Evolutionary conservation across 2,113 vertebrate genomes (phyloP).

Genomic region (Piprites chloris): DNA sequence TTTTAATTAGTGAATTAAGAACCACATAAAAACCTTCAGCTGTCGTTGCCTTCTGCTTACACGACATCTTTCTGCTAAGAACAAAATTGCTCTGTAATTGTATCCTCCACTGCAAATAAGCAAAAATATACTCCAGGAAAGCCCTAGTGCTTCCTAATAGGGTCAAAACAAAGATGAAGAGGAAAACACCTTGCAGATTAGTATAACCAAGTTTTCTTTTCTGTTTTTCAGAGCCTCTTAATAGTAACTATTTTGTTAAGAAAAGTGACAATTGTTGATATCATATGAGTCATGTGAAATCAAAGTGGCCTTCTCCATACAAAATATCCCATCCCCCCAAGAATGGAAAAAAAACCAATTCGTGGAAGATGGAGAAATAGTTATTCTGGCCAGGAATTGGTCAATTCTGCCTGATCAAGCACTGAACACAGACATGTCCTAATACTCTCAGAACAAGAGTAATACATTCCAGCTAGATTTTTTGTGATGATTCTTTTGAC

Average conservation of each 20-base stretch:
- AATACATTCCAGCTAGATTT: neutral
- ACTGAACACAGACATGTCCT: neutral
- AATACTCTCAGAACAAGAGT: neutral
- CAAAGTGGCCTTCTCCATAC: fast-evolving
- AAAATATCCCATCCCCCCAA: neutral
- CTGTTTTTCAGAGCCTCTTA: neutral
- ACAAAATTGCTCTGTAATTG: conserved; percentile 33
- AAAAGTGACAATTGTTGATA: neutral
- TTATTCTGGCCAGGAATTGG: neutral
- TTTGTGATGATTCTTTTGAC: neutral
- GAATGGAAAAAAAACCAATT: fast-evolving
- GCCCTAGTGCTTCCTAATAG: neutral
- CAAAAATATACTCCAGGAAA: neutral
- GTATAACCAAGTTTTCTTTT: neutral
- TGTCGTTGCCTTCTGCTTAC: conserved; percentile 17
- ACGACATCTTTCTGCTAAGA: conserved; percentile 31
- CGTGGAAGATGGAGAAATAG: neutral
- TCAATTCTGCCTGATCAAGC: neutral
- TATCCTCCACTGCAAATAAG: neutral
- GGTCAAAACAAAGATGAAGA: neutral
- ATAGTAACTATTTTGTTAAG: neutral
- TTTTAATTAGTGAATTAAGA: conserved; percentile 55
- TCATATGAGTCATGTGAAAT: fast-evolving
- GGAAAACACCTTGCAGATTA: neutral
- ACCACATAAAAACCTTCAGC: conserved; percentile 19